Conservation (phyloP, 2,113 vertebrate genomes). For the Tragulus kanchil region DNA sequence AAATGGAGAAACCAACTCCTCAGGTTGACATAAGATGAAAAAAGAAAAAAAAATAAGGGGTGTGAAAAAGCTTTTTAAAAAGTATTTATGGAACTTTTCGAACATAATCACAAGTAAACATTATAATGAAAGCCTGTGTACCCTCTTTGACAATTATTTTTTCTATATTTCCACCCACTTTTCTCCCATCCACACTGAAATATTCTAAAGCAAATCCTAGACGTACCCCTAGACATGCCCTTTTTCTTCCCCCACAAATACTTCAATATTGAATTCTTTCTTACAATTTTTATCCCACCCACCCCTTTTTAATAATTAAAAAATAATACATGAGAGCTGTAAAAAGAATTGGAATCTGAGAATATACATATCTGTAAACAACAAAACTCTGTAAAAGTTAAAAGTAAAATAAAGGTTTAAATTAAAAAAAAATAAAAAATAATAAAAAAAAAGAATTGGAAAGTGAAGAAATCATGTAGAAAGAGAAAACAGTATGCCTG, state of each 20-base stretch:
- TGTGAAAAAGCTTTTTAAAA: slow-evolving; percentile 8
- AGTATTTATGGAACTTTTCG: slow-evolving; percentile 41
- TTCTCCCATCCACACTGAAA: background rate
- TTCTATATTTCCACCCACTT: background rate
- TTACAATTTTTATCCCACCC: background rate
- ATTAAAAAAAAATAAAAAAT: too few relatives aligned
- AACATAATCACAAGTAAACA: slow-evolving; percentile 37
- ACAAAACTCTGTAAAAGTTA: too few relatives aligned
- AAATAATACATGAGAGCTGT: slow-evolving; percentile 15
- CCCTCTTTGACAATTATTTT: slow-evolving; percentile 36
- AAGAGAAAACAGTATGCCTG: background rate
- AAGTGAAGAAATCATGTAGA: slow-evolving; percentile 20
- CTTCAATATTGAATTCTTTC: slow-evolving; percentile 58
- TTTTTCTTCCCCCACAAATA: background rate
- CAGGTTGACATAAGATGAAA: background rate
- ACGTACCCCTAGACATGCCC: background rate
- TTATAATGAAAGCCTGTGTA: background rate
- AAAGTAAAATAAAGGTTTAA: too few relatives aligned
- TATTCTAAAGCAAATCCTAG: slow-evolving; percentile 47
- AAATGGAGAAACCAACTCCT: background rate
- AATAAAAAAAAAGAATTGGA: background rate
- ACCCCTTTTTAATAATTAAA: slow-evolving; percentile 40
- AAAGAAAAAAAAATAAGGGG: background rate
- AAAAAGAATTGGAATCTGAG: background rate
- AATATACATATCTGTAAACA: too few relatives aligned